Evolutionary conservation across 37 sponge, comb jelly and placozoan species (phyloP).

Genomic region (Spongia lamella): DNA sequence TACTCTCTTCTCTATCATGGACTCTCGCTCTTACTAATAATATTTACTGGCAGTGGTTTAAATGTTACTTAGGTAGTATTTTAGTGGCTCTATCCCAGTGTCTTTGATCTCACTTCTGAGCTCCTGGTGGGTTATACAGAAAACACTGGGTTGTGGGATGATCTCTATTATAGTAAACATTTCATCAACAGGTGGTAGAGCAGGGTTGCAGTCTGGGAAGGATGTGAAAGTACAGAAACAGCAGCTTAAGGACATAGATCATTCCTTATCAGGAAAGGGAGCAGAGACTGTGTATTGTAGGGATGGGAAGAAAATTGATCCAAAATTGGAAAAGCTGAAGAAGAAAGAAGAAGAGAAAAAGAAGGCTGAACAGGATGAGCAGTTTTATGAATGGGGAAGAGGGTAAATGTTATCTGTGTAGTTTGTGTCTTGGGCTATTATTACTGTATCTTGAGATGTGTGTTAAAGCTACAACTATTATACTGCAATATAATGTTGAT

Average conservation of each 20-base stretch:
- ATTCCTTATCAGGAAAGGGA: constrained; percentile 34
- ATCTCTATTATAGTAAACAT: background rate
- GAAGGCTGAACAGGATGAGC: constrained; percentile 65
- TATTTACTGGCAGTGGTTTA: no score
- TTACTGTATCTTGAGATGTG: no score
- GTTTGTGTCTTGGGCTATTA: no score
- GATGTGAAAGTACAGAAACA: constrained; percentile 32
- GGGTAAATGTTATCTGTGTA: constrained; percentile 56
- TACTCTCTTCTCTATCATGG: no score
- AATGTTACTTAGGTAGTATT: no score
- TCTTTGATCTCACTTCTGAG: background rate
- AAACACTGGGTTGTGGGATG: background rate
- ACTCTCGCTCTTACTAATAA: no score
- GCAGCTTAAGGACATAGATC: constrained; percentile 36
- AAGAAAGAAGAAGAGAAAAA: constrained; percentile 61
- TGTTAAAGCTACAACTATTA: no score
- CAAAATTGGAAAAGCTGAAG: constrained; percentile 53
- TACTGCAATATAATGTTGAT: no score
- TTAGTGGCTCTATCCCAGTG: no score
- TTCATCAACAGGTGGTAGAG: constrained; percentile 31
- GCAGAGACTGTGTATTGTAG: constrained; percentile 85
- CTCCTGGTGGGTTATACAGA: no score
- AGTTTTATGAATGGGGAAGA: constrained; percentile 88
- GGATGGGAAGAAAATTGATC: constrained; percentile 73
- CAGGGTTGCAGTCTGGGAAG: constrained; percentile 61